These are phyloP conservation scores for Globicephala melas DNA, from an alignment of 2,113 vertebrate species.

Conservation along the genomic window DNA sequence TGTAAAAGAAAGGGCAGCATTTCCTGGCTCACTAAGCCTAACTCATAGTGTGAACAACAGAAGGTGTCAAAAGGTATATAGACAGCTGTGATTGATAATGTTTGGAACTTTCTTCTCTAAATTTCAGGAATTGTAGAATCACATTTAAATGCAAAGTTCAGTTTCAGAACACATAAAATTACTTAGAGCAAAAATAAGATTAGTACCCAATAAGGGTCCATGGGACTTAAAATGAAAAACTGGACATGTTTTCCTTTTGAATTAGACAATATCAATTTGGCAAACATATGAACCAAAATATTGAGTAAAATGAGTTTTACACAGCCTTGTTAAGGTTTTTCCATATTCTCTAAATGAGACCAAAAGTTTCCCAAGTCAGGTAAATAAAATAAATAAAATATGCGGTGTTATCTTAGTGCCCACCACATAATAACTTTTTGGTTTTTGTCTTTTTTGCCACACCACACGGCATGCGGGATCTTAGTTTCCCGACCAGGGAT, in stretches of 20 bases:
- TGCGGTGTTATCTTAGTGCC: not conserved
- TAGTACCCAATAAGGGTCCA: not conserved
- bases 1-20: not conserved
- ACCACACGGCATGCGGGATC: too few species aligned
- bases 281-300: not conserved
- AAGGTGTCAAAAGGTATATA: not conserved
- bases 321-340: not conserved
- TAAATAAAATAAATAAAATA: not conserved
- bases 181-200: not conserved
- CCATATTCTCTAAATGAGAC: not conserved
- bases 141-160: not conserved
- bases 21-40: not conserved
- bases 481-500: too few species aligned
- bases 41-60: not conserved
- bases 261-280: constrained; percentile 9
- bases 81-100: not conserved
- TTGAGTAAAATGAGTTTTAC: not conserved
- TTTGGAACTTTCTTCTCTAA: not conserved
- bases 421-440: not conserved
- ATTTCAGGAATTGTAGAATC: not conserved
- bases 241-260: not conserved
- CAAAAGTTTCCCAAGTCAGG: not conserved
- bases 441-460: too few species aligned
- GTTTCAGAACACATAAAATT: not conserved
- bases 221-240: not conserved